These are phyloP conservation scores for Hydropsyche tenuis DNA, from an alignment of 1,140 invertebrate species.

Conservation along the genomic window DNA sequence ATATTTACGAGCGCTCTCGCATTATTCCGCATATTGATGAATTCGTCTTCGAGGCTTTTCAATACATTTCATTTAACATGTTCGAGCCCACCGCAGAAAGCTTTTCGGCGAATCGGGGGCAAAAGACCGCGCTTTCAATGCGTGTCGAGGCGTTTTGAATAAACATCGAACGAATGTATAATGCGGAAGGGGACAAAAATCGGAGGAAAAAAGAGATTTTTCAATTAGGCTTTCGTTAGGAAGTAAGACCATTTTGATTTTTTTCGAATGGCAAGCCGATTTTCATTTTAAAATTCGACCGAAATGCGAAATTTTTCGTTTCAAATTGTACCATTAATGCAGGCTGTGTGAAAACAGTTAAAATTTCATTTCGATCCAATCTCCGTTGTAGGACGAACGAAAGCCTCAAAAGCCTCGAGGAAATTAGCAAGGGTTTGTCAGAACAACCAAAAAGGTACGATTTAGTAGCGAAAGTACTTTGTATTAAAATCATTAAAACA, in stretches of 20 bases:
- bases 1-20: background rate
- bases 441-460: background rate
- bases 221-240: conserved; percentile 1
- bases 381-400: background rate
- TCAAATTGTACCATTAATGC: conserved; percentile 6
- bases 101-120: background rate
- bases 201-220: conserved; percentile 1
- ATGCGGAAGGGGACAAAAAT: too few relatives aligned
- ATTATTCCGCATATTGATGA: conserved; percentile 9
- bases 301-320: conserved; percentile 8
- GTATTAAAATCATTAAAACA: too few relatives aligned
- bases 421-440: conserved; percentile 19
- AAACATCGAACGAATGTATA: background rate
- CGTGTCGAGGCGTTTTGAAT: conserved; percentile 4
- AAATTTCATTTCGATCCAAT: conserved; percentile 23
- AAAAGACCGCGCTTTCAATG: background rate
- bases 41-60: background rate
- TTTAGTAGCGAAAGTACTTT: too few relatives aligned
- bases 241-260: background rate
- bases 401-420: conserved; percentile 5
- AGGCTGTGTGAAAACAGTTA: background rate
- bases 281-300: background rate
- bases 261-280: too few relatives aligned
- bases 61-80: conserved; percentile 22
- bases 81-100: conserved; percentile 6